Percentiles rank a stretch among this genome's conserved stretches.
Evolutionary conservation across 2,888 invertebrate genomes (phyloP).

Genomic region (Spicauda simplicius): DNA sequence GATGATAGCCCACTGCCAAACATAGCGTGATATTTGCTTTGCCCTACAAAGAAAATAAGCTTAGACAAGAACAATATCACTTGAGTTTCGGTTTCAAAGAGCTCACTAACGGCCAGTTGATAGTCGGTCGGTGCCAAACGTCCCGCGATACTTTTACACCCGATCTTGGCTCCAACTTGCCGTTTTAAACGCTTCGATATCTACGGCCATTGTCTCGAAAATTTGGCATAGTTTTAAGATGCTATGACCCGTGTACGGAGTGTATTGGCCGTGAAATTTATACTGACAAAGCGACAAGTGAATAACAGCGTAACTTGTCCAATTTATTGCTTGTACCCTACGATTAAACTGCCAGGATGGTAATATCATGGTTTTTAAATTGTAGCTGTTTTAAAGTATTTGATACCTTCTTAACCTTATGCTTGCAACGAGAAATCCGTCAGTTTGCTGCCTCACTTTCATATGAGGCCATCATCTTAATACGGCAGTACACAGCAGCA

Average conservation of each 20-base stretch:
- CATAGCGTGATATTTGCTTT: neutral
- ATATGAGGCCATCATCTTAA: no score
- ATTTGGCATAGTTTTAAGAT: slow-evolving; percentile 34
- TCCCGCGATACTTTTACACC: slow-evolving; percentile 14
- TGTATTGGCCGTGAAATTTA: slow-evolving; percentile 30
- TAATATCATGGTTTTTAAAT: neutral
- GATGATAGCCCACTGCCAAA: neutral
- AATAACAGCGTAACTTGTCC: neutral
- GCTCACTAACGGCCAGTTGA: slow-evolving; percentile 16
- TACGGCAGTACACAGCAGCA: no score
- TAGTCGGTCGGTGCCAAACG: slow-evolving; percentile 18
- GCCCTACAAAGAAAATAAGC: neutral
- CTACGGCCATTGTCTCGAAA: slow-evolving; percentile 12
- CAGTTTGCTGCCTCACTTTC: no score
- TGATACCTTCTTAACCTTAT: no score
- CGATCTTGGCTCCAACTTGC: slow-evolving; percentile 18
- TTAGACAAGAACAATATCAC: slow-evolving; percentile 5
- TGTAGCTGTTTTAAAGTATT: no score
- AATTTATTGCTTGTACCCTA: neutral
- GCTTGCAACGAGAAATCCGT: no score
- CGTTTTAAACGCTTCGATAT: slow-evolving; percentile 18
- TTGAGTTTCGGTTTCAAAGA: slow-evolving; percentile 1
- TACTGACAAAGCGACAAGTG: slow-evolving; percentile 20
- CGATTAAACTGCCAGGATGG: neutral
- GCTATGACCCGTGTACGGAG: slow-evolving; percentile 26